These are phyloP conservation scores for Sternarchorhynchus goeldii DNA, from an alignment of 2,797 vertebrate species.

Conservation along the genomic window DNA sequence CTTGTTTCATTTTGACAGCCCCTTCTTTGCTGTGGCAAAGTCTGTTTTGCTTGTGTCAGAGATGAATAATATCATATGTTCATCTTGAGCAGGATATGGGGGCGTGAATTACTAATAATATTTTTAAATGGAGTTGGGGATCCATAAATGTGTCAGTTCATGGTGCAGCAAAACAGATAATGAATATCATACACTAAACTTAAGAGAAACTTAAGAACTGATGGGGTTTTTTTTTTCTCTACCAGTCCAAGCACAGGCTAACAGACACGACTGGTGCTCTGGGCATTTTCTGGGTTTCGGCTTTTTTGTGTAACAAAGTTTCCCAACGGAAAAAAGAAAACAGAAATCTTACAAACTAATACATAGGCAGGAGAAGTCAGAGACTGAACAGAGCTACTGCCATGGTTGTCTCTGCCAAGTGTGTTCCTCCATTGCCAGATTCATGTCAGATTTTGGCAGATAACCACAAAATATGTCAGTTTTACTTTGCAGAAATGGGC, in stretches of 20 bases:
- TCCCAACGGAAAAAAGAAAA: conserved; percentile 17
- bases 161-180: conserved; percentile 25
- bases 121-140: conserved; percentile 43
- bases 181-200: conserved; percentile 18
- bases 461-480: conserved; percentile 78
- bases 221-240: conserved; percentile 13
- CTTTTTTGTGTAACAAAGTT: conserved; percentile 21
- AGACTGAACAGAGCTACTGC: conserved; percentile 66
- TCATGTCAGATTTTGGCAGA: conserved; percentile 79
- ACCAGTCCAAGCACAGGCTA: conserved; percentile 16
- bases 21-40: neutral
- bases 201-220: conserved; percentile 34
- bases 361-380: conserved; percentile 58
- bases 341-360: conserved; percentile 47
- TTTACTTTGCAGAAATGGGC: conserved; percentile 78
- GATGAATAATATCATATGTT: conserved; percentile 3
- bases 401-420: conserved; percentile 66
- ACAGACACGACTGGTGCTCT: conserved; percentile 1
- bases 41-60: conserved; percentile 3
- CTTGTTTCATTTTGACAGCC: conserved; percentile 21
- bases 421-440: conserved; percentile 71
- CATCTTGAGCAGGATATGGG: neutral
- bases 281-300: neutral
- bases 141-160: conserved; percentile 48
- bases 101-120: conserved; percentile 35